phyloP scores from a whole-genome alignment of 1,140 invertebrate genomes.

The Neodiprion fabricii region DNA sequence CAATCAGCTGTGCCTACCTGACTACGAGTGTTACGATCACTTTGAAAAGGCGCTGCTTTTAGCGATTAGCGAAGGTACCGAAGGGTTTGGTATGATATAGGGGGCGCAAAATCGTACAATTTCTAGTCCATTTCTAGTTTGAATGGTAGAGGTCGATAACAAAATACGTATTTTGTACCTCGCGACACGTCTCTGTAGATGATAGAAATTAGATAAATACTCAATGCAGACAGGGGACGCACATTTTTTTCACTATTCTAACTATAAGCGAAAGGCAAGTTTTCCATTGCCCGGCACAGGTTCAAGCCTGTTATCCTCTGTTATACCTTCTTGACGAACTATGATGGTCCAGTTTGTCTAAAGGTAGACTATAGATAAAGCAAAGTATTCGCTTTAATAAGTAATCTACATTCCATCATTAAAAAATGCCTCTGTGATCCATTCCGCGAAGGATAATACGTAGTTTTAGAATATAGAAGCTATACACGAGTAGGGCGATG shows the following conservation, averaged over 20 bases:
- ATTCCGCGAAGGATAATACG: too few relatives aligned
- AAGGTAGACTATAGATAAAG: conserved; percentile 2
- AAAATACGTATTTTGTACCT: conserved; percentile 1
- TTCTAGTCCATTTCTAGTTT: neutral
- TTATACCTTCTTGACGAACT: too few relatives aligned
- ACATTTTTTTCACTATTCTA: neutral
- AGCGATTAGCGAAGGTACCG: conserved; percentile 93
- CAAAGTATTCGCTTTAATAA: conserved; percentile 11
- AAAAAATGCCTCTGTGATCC: too few relatives aligned
- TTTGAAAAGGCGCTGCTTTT: conserved; percentile 89
- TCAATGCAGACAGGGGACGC: too few relatives aligned
- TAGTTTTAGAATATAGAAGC: too few relatives aligned
- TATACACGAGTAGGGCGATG: too few relatives aligned
- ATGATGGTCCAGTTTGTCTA: too few relatives aligned
- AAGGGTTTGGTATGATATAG: conserved; percentile 94
- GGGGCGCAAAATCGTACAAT: conserved; percentile 19
- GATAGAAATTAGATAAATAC: conserved; percentile 12
- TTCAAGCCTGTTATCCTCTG: too few relatives aligned
- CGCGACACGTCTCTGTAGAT: conserved; percentile 4
- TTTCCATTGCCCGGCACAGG: too few relatives aligned
- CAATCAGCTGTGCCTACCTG: conserved; percentile 94
- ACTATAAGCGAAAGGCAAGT: too few relatives aligned
- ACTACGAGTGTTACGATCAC: conserved; percentile 93
- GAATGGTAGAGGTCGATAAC: neutral
- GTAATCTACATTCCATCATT: neutral